phyloP scores from a whole-genome alignment of 2,888 invertebrate species.

The Autographa gamma region DNA sequence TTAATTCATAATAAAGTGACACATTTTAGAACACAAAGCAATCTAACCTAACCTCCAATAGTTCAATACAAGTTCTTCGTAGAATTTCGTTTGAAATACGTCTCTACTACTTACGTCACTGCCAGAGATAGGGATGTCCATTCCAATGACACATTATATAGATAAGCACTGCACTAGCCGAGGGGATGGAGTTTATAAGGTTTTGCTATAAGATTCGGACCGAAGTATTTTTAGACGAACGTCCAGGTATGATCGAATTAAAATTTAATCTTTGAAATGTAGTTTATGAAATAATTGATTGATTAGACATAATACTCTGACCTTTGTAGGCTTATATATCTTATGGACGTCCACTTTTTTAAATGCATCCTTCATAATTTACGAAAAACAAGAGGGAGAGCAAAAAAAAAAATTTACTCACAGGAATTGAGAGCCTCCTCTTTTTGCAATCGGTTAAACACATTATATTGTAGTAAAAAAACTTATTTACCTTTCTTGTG shows the following conservation, averaged over 20 bases:
- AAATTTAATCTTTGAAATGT: too few relatives aligned
- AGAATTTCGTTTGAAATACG: slow-evolving; percentile 33
- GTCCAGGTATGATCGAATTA: neutral
- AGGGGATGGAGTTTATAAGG: slow-evolving; percentile 21
- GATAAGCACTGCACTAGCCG: slow-evolving; percentile 32
- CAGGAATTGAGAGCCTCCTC: too few relatives aligned
- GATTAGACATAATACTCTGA: too few relatives aligned
- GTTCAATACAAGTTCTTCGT: neutral
- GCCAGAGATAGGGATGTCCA: slow-evolving; percentile 38
- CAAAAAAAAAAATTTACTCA: too few relatives aligned
- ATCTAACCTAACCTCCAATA: neutral
- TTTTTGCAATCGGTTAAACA: too few relatives aligned
- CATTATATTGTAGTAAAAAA: neutral
- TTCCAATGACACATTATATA: slow-evolving; percentile 36
- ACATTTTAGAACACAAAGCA: neutral
- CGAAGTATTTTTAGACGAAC: slow-evolving; percentile 6
- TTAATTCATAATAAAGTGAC: too few relatives aligned
- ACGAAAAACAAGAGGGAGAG: too few relatives aligned
- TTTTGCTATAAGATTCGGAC: slow-evolving; percentile 10
- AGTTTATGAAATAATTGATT: too few relatives aligned
- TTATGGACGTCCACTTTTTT: too few relatives aligned
- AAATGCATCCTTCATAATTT: too few relatives aligned
- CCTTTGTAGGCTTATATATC: too few relatives aligned
- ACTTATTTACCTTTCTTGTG: slow-evolving; percentile 81
- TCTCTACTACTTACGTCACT: slow-evolving; percentile 22